These are phyloP conservation scores for Acropora tenuis DNA, from an alignment of 64 coral and sea anemone genomes.

Conservation along the genomic window DNA sequence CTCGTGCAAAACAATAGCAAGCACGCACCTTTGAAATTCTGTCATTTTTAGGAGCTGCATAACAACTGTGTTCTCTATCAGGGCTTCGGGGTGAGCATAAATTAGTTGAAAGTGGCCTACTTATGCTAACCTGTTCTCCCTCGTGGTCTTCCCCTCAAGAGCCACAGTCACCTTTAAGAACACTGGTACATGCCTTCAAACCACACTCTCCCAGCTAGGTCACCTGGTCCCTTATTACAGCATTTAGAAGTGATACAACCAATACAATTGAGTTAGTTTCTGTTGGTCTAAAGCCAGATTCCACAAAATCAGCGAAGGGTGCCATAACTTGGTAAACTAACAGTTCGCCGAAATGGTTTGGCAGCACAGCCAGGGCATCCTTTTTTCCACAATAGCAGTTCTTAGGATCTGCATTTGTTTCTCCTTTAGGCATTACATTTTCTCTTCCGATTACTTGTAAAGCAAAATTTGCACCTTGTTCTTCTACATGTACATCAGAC, in stretches of 20 bases:
- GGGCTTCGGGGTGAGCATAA: constrained; percentile 16
- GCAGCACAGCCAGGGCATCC: neutral
- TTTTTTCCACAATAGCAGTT: neutral
- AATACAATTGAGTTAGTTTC: constrained; percentile 4
- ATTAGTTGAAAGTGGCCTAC: neutral
- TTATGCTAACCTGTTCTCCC: neutral
- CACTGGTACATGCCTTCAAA: constrained; percentile 1
- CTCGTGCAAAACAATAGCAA: neutral
- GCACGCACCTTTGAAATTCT: neutral
- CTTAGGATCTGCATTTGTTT: neutral
- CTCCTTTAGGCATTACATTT: neutral
- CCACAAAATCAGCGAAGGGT: neutral
- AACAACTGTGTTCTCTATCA: constrained; percentile 21
- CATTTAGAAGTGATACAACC: constrained; percentile 49
- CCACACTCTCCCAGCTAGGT: constrained; percentile 17
- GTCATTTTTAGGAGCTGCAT: neutral
- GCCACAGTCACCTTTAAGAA: constrained; percentile 30
- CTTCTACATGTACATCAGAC: too few species aligned
- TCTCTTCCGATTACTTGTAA: neutral
- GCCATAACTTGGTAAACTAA: neutral
- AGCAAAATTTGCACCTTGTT: neutral
- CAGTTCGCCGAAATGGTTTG: neutral
- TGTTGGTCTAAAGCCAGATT: too few species aligned
- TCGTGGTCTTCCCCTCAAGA: neutral
- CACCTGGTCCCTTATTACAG: constrained; percentile 45